Base-by-base conservation (phyloP, 2,113 vertebrate species). In the Electrona antarctica region DNA sequence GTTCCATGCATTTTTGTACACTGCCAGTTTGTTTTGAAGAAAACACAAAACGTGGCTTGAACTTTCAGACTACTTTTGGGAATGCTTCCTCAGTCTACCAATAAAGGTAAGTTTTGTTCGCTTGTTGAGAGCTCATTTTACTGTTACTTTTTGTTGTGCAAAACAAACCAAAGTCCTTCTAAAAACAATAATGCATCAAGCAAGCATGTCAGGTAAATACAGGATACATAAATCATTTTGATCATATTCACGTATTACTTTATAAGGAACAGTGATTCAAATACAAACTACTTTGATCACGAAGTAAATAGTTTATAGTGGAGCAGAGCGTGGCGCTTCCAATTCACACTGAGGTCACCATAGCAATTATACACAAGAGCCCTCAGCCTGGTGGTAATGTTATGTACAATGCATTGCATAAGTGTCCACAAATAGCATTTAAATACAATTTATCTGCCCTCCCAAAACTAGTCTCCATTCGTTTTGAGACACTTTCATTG, bases 41-140 rank as follows among this genome's bases (percentile, higher is more conserved):
- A 49, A 48, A 49, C 64, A 11, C n/a, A 50, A 75, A 69, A 63
- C 64, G 69, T 74, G 79, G 15, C 51, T 71, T 73, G 47, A 74
- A 79, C 79, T 60, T 65, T 48, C 57, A 54, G 68, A 52, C 68
- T 76, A 51, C 65, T 50, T 75, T 77, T 66, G 87, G 88, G 88
- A 88, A 92, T 92, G 89, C 74, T 84, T 88, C 81, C 74, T 73
- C 82, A 28, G 83, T 78, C 77, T 82, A 75, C 75, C 41, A 21
- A 59, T 47, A 67, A 90, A 89, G 86, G 91, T 92, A 81, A 28
- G 86, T 83, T 59, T 45, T 46, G 64, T 65, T 60, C 66, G 33
- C 33, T 41, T 41, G 33, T 41, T 41, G 33, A 41, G 33, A 41
- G 21, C 21, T 21, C 12, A 14, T 52, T 52, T 52, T 12, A 54